Conservation (phyloP, 1,140 invertebrate species). For the Neodiprion lecontei region DNA sequence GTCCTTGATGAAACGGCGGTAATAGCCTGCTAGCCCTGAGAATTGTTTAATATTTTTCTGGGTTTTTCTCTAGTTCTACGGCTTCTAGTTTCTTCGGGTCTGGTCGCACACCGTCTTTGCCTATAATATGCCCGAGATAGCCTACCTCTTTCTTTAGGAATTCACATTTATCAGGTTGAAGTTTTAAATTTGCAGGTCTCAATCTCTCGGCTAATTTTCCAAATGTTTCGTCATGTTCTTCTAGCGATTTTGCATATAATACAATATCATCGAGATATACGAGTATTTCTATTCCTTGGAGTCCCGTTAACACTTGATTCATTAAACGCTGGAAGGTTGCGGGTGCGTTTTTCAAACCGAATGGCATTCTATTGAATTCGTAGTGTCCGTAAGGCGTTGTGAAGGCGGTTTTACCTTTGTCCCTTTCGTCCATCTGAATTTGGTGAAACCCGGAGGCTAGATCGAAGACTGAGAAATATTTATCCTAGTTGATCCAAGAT, state of each 20-base stretch:
- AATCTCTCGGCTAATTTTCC: conserved; percentile 45
- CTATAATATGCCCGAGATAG: conserved; percentile 40
- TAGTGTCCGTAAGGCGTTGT: conserved; percentile 37
- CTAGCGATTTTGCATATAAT: conserved; percentile 41
- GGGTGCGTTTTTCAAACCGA: conserved; percentile 53
- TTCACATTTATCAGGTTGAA: conserved; percentile 56
- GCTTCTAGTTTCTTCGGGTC: conserved; percentile 44
- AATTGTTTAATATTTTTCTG: conserved; percentile 51
- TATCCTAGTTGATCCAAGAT: conserved; percentile 55
- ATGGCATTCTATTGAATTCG: conserved; percentile 49
- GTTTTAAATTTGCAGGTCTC: conserved; percentile 45
- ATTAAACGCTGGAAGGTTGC: conserved; percentile 56
- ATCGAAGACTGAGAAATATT: conserved; percentile 62
- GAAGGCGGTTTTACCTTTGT: conserved; percentile 45
- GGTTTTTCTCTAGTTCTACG: neutral
- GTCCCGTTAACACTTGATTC: conserved; percentile 47
- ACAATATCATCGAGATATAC: conserved; percentile 61
- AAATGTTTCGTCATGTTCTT: conserved; percentile 50
- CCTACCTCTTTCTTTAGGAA: conserved; percentile 57
- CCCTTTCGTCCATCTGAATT: conserved; percentile 36
- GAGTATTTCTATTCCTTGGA: conserved; percentile 31
- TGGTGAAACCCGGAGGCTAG: conserved; percentile 57
- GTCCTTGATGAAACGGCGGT: conserved; percentile 37
- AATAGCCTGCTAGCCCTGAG: conserved; percentile 42
- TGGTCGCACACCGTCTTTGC: conserved; percentile 23